A percentile compares a stretch with the other conserved stretches of the same genome.
These are phyloP conservation scores for Eilema depressum DNA, from an alignment of 2,888 invertebrate genomes.

Conservation along the genomic window DNA sequence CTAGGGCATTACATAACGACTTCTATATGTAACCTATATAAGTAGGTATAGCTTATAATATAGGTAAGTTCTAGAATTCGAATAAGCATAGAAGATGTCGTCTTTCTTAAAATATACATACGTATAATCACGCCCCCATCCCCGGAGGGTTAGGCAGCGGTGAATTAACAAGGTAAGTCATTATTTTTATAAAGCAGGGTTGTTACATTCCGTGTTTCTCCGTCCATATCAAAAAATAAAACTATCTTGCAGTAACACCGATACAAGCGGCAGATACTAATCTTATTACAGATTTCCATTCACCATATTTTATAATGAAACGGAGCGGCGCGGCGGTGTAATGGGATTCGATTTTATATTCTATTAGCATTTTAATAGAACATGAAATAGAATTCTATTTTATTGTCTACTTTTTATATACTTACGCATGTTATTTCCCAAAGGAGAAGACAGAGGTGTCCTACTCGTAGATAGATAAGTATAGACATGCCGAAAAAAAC, in stretches of 20 bases:
- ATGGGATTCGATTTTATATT: not conserved
- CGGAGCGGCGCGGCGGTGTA: not conserved
- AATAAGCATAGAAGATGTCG: too few relatives aligned
- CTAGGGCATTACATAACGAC: not conserved
- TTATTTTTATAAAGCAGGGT: too few relatives aligned
- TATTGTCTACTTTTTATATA: not conserved
- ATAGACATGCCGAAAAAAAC: too few relatives aligned
- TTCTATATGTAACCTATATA: too few relatives aligned
- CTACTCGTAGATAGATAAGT: not conserved
- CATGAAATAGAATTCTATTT: not conserved
- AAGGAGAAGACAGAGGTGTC: not conserved
- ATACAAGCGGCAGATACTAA: not conserved
- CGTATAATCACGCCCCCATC: too few relatives aligned
- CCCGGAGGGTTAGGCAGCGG: too few relatives aligned
- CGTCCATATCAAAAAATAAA: not conserved
- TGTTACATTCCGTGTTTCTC: too few relatives aligned
- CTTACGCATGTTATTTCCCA: not conserved
- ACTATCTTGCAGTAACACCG: not conserved
- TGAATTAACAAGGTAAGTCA: too few relatives aligned
- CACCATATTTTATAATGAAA: not conserved
- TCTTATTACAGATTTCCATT: not conserved
- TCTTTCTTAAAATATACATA: too few relatives aligned
- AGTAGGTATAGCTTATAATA: too few relatives aligned
- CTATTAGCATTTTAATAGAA: constrained; percentile 1
- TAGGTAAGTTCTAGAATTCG: too few relatives aligned